Evolutionary conservation across 2,888 invertebrate species (phyloP), one percentile per base, ranked within the genome.

Genomic region (Belgica antarctica): DNA sequence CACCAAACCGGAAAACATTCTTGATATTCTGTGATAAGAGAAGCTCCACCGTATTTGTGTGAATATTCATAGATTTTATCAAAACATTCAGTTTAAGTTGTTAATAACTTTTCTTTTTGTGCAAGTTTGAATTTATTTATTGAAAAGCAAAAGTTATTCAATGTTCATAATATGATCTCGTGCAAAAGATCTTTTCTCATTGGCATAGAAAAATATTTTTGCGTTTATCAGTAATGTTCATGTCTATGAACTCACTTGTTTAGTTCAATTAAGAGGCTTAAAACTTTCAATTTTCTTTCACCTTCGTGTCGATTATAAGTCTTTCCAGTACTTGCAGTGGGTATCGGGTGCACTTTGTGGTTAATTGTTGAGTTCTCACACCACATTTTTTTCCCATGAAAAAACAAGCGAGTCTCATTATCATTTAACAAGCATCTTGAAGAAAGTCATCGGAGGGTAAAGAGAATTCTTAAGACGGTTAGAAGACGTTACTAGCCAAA

Each of bases 401-500:
- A 17, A 5, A 31, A 31, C 34, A 5, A 22, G 17, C 52, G 19
- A 24, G 41, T 15, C 19, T 12, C 46, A 17, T 10, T 15, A 34
- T 62, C 62, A 17, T 62, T 31, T 8, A n/a, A 1, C 15, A 19
- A 34, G 27, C 34, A 36, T 68, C 68, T 68, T 68, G 5, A 68
- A 68, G 68, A 68, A 68, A 68, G 8, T 68, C 57, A 68, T 25
- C 57, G 31, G 57, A 68, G 68, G 68, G 68, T 68, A 34, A 47
- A 46, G 28, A 28, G n/a, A 4, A 25, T 52, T 5, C 41, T 65
- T 25, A 68, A 68, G 68, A 68, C 68, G 68, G 68, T 68, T 68
- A 68, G 68, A 68, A 68, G 68, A 68, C 68, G 68, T 68, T 68
- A 68, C 68, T 68, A 22, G 68, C 15, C 75, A 74, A 62, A 4